Evolutionary conservation across 2,797 vertebrate genomes (phyloP).

Genomic region (Loris lydekkerianus): DNA sequence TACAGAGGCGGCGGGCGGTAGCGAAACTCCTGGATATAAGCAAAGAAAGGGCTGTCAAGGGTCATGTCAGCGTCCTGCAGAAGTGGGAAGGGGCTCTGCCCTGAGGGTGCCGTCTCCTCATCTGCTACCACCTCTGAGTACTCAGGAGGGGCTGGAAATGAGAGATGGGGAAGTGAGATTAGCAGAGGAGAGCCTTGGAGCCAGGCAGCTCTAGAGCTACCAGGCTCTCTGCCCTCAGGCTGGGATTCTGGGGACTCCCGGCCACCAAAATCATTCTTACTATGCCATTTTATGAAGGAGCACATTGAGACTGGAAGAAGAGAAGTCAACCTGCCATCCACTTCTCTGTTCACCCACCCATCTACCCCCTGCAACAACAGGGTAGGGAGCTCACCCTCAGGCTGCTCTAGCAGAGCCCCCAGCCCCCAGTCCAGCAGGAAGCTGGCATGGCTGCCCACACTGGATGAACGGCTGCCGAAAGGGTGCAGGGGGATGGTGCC

Average conservation of each 20-base stretch:
- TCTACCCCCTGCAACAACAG: rapidly evolving
- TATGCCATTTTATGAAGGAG: background rate
- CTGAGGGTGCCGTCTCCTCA: conserved; percentile 86
- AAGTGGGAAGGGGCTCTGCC: conserved; percentile 77
- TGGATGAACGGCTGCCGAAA: conserved; percentile 95
- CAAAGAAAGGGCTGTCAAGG: conserved; percentile 92
- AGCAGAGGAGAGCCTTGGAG: background rate
- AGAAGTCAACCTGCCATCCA: rapidly evolving
- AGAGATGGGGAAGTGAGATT: background rate
- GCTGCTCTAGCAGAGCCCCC: conserved; percentile 92
- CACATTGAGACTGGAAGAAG: rapidly evolving
- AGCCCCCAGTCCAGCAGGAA: conserved; percentile 94
- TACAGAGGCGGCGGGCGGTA: conserved; percentile 96
- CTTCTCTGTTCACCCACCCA: rapidly evolving
- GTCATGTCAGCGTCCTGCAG: conserved; percentile 89
- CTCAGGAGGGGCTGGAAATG: conserved; percentile 94
- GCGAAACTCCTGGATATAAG: conserved; percentile 97
- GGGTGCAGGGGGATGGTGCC: conserved; percentile 97
- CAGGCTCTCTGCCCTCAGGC: background rate
- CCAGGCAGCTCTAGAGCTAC: background rate
- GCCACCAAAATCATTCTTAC: background rate
- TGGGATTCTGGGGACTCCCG: background rate
- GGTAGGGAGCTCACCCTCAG: conserved; percentile 92
- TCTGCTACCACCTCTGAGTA: conserved; percentile 94
- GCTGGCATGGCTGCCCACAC: conserved; percentile 95